Evolutionary conservation across 2,797 vertebrate species (phyloP).

Genomic region (Diplodus puntazzo): DNA sequence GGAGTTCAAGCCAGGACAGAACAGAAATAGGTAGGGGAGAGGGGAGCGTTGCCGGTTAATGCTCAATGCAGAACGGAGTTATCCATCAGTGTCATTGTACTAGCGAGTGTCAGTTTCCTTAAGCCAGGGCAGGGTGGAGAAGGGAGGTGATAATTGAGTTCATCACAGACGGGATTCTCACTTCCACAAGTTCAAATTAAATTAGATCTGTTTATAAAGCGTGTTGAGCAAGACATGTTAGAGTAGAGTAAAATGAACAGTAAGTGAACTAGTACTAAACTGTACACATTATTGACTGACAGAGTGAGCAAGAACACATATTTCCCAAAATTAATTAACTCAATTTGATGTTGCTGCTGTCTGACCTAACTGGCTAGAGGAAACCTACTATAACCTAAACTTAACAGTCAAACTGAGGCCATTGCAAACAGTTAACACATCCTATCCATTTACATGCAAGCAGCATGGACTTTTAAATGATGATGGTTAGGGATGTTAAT

Average conservation of each 20-base stretch:
- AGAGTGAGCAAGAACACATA: neutral
- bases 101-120: constrained; percentile 6
- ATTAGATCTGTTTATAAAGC: neutral
- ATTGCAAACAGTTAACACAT: neutral
- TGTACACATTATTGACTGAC: neutral
- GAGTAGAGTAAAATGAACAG: neutral
- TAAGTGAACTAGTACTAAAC: neutral
- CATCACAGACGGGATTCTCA: constrained; percentile 2
- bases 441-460: too few species aligned
- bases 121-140: constrained; percentile 8
- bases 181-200: constrained; percentile 6
- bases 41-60: neutral
- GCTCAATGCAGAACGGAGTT: constrained; percentile 10
- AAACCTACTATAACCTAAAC: neutral
- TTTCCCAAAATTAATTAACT: neutral
- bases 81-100: constrained; percentile 22
- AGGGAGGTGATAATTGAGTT: constrained; percentile 38
- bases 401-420: neutral
- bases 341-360: neutral
- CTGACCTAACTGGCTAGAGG: neutral
- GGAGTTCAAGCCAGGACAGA: constrained; percentile 20
- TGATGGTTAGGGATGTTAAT: too few species aligned
- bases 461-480: too few species aligned
- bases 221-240: neutral
- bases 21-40: neutral